Conservation (phyloP, 2,888 invertebrate species). For the Pammene fasciana region DNA sequence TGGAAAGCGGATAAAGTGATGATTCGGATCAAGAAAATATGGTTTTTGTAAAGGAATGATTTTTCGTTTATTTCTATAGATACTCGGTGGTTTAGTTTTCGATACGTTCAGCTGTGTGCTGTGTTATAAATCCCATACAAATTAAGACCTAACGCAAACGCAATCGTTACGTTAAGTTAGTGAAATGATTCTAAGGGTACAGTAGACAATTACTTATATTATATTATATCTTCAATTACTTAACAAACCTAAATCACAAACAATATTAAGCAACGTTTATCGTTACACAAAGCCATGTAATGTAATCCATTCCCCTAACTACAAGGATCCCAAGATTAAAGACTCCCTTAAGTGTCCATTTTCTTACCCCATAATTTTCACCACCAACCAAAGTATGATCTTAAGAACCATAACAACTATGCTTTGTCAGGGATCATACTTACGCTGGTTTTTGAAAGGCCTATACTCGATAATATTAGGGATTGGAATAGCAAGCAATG, state of each 20-base stretch:
- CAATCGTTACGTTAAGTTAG: no score
- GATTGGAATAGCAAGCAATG: slow-evolving; percentile 9
- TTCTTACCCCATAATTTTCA: background rate
- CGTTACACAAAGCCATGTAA: slow-evolving; percentile 17
- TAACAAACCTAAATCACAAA: background rate
- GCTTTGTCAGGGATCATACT: background rate
- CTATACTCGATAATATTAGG: background rate
- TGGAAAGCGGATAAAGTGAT: background rate
- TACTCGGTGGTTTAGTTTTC: no score
- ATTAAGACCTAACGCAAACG: no score
- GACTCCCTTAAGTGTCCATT: slow-evolving; percentile 28
- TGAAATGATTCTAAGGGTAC: no score
- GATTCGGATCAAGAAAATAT: background rate
- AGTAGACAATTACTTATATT: no score
- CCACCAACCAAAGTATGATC: background rate
- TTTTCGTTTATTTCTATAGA: no score
- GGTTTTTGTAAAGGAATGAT: no score
- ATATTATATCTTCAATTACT: background rate
- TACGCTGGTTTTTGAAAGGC: background rate
- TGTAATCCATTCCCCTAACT: slow-evolving; percentile 32
- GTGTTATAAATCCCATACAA: no score
- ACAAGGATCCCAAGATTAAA: slow-evolving; percentile 42
- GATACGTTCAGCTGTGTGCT: no score
- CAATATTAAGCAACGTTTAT: slow-evolving; percentile 8
- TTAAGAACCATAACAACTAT: background rate